These are phyloP conservation scores for Fabriciana adippe DNA, from an alignment of 2,888 invertebrate genomes.

Conservation along the genomic window DNA sequence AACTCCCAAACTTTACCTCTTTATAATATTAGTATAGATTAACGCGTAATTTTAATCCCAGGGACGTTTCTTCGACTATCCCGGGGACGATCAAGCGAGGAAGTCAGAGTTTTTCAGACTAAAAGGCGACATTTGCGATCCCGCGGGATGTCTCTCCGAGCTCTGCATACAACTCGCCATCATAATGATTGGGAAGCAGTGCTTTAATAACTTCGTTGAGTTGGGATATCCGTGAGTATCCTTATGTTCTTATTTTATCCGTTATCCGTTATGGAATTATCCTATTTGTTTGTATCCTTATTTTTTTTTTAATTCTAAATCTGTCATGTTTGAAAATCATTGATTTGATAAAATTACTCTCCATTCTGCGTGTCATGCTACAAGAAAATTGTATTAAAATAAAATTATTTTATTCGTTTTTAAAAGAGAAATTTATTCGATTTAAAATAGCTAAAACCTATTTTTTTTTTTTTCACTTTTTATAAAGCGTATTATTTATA, in stretches of 20 bases:
- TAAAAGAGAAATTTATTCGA: no score
- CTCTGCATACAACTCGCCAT: conserved; percentile 95
- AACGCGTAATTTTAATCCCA: conserved; percentile 50
- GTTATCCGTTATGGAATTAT: background rate
- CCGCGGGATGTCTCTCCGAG: conserved; percentile 96
- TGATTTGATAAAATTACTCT: no score
- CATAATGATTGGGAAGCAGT: conserved; percentile 97
- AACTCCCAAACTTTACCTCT: no score
- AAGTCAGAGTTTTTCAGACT: conserved; percentile 89
- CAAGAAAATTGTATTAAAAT: no score
- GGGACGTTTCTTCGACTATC: conserved; percentile 94
- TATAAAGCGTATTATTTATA: no score
- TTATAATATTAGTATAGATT: no score
- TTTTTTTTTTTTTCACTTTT: no score
- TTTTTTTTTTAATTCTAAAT: no score
- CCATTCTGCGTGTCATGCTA: no score
- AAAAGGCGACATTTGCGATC: conserved; percentile 94
- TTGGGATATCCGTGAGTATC: conserved; percentile 91
- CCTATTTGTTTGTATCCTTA: background rate
- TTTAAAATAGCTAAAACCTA: no score
- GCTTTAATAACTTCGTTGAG: conserved; percentile 95
- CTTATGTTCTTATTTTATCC: conserved; percentile 6
- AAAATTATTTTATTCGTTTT: no score
- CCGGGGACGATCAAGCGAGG: conserved; percentile 89
- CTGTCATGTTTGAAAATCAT: no score